Evolutionary conservation across 2,113 vertebrate species (phyloP).

Genomic region (Melospiza melodia): DNA sequence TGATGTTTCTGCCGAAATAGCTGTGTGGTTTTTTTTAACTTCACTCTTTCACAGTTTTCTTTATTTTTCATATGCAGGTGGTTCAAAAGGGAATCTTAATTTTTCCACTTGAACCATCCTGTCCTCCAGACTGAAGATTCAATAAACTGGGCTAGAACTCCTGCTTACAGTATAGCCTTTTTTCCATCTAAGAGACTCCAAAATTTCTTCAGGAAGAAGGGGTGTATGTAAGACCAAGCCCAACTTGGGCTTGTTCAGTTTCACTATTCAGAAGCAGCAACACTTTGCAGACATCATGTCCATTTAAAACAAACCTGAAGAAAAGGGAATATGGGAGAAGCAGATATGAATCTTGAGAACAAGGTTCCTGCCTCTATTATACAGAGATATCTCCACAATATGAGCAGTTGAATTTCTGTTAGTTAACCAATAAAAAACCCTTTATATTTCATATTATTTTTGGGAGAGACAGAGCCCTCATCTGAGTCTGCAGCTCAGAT

Average conservation of each 20-base stretch:
- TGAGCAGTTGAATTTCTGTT: neutral
- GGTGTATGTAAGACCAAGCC: neutral
- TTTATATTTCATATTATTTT: neutral
- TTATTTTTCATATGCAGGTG: neutral
- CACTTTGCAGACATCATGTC: neutral
- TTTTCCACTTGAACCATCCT: neutral
- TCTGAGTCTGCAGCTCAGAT: neutral
- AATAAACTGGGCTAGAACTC: neutral
- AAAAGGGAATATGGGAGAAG: neutral
- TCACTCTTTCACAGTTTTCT: neutral
- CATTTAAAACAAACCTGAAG: neutral
- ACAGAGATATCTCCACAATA: neutral
- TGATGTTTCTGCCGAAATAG: neutral
- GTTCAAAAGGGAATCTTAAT: neutral
- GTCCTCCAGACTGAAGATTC: neutral
- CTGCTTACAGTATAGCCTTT: neutral
- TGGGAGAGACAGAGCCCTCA: neutral
- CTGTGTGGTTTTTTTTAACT: neutral
- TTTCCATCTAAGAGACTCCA: neutral
- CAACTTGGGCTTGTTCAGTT: neutral
- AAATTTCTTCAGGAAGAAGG: neutral
- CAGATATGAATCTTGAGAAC: neutral
- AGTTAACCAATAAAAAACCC: neutral
- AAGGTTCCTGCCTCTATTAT: neutral
- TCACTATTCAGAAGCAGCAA: neutral